phyloP scores from a whole-genome alignment of 2,888 invertebrate genomes.

The Erynnis tages region DNA sequence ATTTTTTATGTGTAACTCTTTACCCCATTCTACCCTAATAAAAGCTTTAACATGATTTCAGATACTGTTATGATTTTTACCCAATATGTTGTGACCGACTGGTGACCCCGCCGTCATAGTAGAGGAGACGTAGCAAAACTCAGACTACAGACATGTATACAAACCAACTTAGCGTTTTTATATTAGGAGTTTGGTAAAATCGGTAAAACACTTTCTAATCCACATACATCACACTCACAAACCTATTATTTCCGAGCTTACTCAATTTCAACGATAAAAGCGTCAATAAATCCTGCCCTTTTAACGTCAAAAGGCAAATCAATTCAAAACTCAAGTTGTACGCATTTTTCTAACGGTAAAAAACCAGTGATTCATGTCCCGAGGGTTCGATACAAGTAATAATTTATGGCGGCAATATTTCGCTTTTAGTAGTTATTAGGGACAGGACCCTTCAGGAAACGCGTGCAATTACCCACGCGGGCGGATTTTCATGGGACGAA shows the following conservation, averaged over 20 bases:
- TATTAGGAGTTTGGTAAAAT: no score
- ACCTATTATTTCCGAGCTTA: not conserved
- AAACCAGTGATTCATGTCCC: slow-evolving; percentile 16
- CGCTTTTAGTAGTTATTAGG: slow-evolving; percentile 30
- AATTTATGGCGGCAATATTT: slow-evolving; percentile 38
- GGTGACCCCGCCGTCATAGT: no score
- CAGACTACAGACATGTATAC: no score
- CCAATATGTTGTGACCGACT: slow-evolving; percentile 9
- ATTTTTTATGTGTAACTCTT: slow-evolving; percentile 18
- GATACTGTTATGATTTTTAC: slow-evolving; percentile 13
- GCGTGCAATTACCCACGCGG: not conserved
- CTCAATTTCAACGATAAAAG: no score
- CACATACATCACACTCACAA: no score
- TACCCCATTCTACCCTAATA: slow-evolving; percentile 20
- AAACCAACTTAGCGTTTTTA: no score
- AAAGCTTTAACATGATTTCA: slow-evolving; percentile 21
- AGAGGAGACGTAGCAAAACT: no score
- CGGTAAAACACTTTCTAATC: no score
- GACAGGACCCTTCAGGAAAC: slow-evolving; percentile 18
- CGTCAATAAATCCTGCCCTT: not conserved
- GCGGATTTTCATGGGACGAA: not conserved
- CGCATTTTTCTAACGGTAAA: slow-evolving; percentile 4
- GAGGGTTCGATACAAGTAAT: slow-evolving; percentile 33
- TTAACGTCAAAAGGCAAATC: slow-evolving; percentile 7
- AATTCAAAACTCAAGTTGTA: slow-evolving; percentile 5